These are phyloP conservation scores for Temnothorax longispinosus DNA, from an alignment of 1,140 invertebrate genomes.

Conservation along the genomic window DNA sequence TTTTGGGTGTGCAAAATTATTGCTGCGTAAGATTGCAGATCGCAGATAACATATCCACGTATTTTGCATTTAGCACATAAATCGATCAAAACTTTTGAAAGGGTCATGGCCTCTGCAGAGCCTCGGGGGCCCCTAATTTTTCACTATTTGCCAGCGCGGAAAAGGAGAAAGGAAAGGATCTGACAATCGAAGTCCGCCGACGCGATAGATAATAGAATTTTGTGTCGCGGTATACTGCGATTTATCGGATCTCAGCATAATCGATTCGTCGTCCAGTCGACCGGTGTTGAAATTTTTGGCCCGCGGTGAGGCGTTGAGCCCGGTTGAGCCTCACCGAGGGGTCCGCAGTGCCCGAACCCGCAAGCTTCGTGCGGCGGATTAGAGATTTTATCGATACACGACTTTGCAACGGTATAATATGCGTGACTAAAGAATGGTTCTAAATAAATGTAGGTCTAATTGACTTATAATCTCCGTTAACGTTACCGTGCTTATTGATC, in stretches of 20 bases:
- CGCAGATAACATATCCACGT: constrained; percentile 7
- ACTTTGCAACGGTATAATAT: constrained; percentile 37
- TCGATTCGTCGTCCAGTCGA: constrained; percentile 60
- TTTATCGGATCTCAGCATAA: constrained; percentile 59
- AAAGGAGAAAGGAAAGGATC: constrained; percentile 49
- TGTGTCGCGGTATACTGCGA: constrained; percentile 45
- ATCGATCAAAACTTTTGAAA: constrained; percentile 52
- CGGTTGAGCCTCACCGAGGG: constrained; percentile 38
- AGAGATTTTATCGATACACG: constrained; percentile 69
- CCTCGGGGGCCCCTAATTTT: constrained; percentile 26
- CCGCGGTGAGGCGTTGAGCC: constrained; percentile 23
- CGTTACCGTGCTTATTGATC: not conserved
- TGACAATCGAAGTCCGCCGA: constrained; percentile 32
- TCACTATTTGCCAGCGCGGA: constrained; percentile 35
- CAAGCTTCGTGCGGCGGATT: constrained; percentile 52
- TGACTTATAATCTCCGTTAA: constrained; percentile 19
- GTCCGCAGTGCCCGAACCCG: constrained; percentile 31
- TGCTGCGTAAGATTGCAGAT: constrained; percentile 24
- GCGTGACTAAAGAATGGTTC: constrained; percentile 52
- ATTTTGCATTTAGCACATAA: constrained; percentile 46
- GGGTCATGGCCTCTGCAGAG: constrained; percentile 25
- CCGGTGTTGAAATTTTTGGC: constrained; percentile 48
- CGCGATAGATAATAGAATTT: constrained; percentile 55
- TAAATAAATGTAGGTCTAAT: constrained; percentile 39
- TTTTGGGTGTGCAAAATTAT: constrained; percentile 1